phyloP scores from a whole-genome alignment of 2,113 vertebrate genomes.

The Gnathonemus echidnorhynchus region DNA sequence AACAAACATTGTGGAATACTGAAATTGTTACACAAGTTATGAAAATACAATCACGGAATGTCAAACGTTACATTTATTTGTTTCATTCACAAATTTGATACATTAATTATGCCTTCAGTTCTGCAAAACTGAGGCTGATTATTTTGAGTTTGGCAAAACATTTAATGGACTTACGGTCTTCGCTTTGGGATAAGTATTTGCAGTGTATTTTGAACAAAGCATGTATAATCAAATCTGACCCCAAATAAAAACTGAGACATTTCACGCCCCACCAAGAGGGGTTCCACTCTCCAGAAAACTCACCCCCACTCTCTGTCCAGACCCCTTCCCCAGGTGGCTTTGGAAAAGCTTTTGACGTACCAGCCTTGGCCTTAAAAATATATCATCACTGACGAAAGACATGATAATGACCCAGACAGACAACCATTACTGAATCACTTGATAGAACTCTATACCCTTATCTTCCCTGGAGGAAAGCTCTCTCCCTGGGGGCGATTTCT shows the following conservation, averaged over 20 bases:
- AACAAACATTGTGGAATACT: constrained; percentile 27
- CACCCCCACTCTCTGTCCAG: background rate
- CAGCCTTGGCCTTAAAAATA: background rate
- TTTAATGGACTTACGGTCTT: background rate
- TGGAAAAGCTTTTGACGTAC: background rate
- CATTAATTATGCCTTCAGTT: background rate
- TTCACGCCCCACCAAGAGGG: constrained; percentile 5
- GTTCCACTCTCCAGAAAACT: background rate
- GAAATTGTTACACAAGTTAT: background rate
- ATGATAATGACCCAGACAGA: constrained; percentile 1
- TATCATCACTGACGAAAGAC: background rate
- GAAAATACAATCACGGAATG: background rate
- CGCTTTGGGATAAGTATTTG: background rate
- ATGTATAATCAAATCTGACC: background rate
- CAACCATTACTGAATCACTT: constrained; percentile 29
- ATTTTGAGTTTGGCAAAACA: background rate
- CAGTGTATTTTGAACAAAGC: background rate
- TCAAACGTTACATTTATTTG: background rate
- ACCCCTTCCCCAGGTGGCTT: background rate
- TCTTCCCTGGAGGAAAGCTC: constrained; percentile 28
- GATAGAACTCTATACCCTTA: constrained; percentile 30
- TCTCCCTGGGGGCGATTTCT: constrained; percentile 32
- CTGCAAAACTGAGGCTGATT: background rate
- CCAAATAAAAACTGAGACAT: background rate
- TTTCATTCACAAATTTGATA: background rate